phyloP scores from a whole-genome alignment of 1,140 invertebrate genomes.

The Lamellibrachia luymesi region DNA sequence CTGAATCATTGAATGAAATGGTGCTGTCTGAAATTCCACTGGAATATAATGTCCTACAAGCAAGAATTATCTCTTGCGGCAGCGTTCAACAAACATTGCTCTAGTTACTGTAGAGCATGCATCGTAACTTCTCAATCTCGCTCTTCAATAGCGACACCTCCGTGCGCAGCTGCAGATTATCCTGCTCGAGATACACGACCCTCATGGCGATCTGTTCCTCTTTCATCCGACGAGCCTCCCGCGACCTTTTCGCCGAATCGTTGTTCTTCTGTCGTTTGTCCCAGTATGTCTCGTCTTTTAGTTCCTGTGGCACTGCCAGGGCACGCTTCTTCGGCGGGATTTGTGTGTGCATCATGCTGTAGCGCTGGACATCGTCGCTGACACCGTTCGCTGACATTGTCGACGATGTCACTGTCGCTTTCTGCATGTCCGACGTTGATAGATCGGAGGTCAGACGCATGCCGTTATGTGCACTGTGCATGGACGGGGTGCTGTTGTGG shows the following conservation, averaged over 20 bases:
- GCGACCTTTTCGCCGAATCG: constrained; percentile 56
- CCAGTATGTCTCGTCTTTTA: constrained; percentile 55
- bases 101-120: constrained; percentile 45
- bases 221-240: constrained; percentile 52
- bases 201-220: constrained; percentile 87
- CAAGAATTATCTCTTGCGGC: not conserved
- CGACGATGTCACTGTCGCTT: not conserved
- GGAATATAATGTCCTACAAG: not conserved
- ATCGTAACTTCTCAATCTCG: constrained; percentile 60
- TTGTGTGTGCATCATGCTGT: not conserved
- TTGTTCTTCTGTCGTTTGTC: constrained; percentile 58
- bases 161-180: constrained; percentile 69
- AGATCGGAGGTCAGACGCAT: not conserved
- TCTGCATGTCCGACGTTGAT: not conserved
- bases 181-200: constrained; percentile 80
- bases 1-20: not conserved
- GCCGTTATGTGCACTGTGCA: not conserved
- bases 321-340: constrained; percentile 46
- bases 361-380: not conserved
- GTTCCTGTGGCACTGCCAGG: constrained; percentile 61
- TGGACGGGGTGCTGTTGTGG: not conserved
- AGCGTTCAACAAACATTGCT: not conserved
- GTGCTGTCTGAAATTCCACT: not conserved
- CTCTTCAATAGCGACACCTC: constrained; percentile 65
- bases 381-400: not conserved